These are phyloP conservation scores for Nyctibius grandis DNA, from an alignment of 2,797 vertebrate species.

Conservation along the genomic window DNA sequence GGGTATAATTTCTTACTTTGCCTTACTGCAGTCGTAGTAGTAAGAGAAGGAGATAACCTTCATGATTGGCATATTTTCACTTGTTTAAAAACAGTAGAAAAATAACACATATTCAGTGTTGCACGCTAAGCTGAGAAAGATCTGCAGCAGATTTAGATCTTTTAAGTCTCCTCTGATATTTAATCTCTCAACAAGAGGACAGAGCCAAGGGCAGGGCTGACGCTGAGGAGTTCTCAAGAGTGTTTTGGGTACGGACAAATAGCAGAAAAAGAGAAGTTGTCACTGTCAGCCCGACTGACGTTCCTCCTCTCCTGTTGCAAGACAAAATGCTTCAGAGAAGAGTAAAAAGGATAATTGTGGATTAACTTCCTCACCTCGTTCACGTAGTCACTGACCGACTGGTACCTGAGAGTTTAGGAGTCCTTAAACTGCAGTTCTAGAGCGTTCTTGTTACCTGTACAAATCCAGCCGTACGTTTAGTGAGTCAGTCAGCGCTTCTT, in stretches of 20 bases:
- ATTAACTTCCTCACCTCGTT: neutral
- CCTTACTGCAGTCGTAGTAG: neutral
- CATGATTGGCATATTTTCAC: neutral
- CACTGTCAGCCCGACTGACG: neutral
- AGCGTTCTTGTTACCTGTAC: rapidly evolving
- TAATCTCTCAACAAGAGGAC: neutral
- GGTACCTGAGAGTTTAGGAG: neutral
- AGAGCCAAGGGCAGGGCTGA: neutral
- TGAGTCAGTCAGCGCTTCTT: neutral
- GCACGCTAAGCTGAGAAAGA: neutral
- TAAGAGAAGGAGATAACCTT: neutral
- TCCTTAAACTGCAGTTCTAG: neutral
- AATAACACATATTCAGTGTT: neutral
- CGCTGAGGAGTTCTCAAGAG: neutral
- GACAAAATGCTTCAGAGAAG: neutral
- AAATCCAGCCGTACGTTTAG: neutral
- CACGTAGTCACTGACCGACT: neutral
- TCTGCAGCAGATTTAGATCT: neutral
- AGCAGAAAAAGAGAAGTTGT: neutral
- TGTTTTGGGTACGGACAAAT: neutral
- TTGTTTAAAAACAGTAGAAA: neutral
- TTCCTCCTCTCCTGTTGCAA: neutral
- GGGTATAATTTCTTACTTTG: neutral
- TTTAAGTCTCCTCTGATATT: neutral
- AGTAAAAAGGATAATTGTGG: neutral